Conservation (phyloP, 30 jellyfish, hydroid and myxozoan genomes). For the Hydractinia echinata region DNA sequence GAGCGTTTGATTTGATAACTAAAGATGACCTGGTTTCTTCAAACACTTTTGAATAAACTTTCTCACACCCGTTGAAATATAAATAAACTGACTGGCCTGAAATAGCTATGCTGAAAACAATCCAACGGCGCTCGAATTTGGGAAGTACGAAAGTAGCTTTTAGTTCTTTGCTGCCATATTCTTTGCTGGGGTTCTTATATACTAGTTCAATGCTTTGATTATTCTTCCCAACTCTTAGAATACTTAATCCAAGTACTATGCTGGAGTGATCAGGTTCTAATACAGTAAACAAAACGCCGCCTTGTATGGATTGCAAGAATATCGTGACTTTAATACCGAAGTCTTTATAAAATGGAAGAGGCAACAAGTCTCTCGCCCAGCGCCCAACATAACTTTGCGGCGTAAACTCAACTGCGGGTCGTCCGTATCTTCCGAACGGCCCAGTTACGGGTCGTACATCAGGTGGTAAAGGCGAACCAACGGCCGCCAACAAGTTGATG, state of each 20-base stretch:
- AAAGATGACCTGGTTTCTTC: conserved; percentile 26
- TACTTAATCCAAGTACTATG: conserved; percentile 39
- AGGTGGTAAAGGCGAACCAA: conserved; percentile 86
- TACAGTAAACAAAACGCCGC: conserved; percentile 68
- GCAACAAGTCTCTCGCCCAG: conserved; percentile 71
- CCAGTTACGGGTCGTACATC: conserved; percentile 75
- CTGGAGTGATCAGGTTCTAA: conserved; percentile 56
- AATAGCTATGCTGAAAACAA: conserved; percentile 59
- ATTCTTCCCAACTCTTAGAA: conserved; percentile 14
- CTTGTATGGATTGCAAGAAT: conserved; percentile 31
- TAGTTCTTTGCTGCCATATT: neutral
- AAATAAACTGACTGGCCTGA: conserved; percentile 42
- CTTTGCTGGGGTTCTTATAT: conserved; percentile 36
- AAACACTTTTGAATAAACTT: conserved; percentile 36
- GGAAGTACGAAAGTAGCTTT: conserved; percentile 54
- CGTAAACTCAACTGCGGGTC: conserved; percentile 81
- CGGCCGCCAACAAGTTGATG: conserved; percentile 71
- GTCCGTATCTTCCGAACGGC: conserved; percentile 65
- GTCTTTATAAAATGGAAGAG: conserved; percentile 46
- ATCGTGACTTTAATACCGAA: conserved; percentile 75
- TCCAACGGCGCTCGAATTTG: conserved; percentile 56
- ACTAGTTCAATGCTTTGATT: conserved; percentile 51
- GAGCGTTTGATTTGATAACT: conserved; percentile 44
- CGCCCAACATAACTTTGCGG: conserved; percentile 81
- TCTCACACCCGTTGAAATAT: conserved; percentile 66